Evolutionary conservation across 1,140 invertebrate species (phyloP).

Genomic region (Ganaspis sp.): DNA sequence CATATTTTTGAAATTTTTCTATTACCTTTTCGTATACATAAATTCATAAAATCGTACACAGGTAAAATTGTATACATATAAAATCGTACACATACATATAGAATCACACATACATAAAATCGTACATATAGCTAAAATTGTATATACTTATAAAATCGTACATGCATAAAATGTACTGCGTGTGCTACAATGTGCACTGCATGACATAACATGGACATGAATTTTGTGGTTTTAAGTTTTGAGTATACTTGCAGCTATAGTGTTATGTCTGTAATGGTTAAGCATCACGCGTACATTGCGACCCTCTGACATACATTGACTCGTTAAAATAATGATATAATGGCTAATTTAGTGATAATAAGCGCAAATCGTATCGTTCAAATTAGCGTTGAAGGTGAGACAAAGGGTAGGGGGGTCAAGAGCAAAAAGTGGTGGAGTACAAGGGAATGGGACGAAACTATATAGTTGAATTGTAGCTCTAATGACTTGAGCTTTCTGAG

Average conservation of each 20-base stretch:
- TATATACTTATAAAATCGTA: too few species aligned
- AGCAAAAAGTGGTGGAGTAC: not conserved
- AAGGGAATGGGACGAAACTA: not conserved
- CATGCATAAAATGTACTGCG: too few species aligned
- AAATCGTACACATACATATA: too few species aligned
- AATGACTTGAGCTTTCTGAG: not conserved
- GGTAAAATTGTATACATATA: too few species aligned
- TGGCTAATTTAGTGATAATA: conserved; percentile 77
- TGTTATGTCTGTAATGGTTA: not conserved
- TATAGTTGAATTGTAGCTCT: not conserved
- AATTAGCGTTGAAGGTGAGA: conserved; percentile 77
- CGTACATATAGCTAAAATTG: too few species aligned
- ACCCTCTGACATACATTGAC: conserved; percentile 76
- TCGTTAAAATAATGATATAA: conserved; percentile 78
- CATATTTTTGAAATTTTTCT: too few species aligned
- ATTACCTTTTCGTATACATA: too few species aligned
- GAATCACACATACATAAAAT: too few species aligned
- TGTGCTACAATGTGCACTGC: too few species aligned
- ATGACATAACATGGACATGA: too few species aligned
- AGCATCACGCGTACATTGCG: conserved; percentile 42
- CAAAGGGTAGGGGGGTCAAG: conserved; percentile 48
- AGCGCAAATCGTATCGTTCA: conserved; percentile 74
- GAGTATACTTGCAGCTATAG: not conserved
- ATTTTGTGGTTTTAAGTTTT: too few species aligned
- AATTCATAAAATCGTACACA: too few species aligned